Percentiles rank a stretch among this genome's conserved stretches.
phyloP scores from a whole-genome alignment of 2,888 invertebrate species.

The Norana najaformis region DNA sequence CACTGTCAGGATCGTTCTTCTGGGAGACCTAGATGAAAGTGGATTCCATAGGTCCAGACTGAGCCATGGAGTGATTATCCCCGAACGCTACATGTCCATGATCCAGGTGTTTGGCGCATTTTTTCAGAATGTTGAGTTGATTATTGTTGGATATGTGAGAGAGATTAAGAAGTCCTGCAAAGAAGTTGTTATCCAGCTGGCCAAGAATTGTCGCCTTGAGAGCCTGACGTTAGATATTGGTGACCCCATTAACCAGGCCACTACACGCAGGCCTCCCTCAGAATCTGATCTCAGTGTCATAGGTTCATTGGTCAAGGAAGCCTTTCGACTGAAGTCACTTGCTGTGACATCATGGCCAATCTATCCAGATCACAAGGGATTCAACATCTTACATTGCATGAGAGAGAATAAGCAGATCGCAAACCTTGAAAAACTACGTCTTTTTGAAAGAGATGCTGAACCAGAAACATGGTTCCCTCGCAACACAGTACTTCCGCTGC shows the following conservation, averaged over 20 bases:
- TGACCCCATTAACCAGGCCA: not conserved
- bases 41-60: not conserved
- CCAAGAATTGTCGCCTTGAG: not conserved
- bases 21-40: slow-evolving; percentile 7
- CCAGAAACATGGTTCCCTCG: not conserved
- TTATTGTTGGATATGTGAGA: slow-evolving; percentile 8
- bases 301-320: not conserved
- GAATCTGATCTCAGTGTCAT: not conserved
- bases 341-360: not conserved
- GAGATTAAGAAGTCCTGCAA: not conserved
- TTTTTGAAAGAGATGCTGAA: slow-evolving; percentile 16
- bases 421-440: not conserved
- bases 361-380: not conserved
- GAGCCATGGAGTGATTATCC: not conserved
- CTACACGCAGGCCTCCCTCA: not conserved
- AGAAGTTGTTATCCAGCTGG: not conserved
- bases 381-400: not conserved
- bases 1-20: slow-evolving; percentile 2
- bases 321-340: slow-evolving; percentile 16
- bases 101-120: not conserved
- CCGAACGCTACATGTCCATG: not conserved
- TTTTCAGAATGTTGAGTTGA: not conserved
- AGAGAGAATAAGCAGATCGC: not conserved
- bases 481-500: not conserved
- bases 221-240: not conserved